phyloP scores from a whole-genome alignment of 2,888 invertebrate species.

The Hydriomena furcata region DNA sequence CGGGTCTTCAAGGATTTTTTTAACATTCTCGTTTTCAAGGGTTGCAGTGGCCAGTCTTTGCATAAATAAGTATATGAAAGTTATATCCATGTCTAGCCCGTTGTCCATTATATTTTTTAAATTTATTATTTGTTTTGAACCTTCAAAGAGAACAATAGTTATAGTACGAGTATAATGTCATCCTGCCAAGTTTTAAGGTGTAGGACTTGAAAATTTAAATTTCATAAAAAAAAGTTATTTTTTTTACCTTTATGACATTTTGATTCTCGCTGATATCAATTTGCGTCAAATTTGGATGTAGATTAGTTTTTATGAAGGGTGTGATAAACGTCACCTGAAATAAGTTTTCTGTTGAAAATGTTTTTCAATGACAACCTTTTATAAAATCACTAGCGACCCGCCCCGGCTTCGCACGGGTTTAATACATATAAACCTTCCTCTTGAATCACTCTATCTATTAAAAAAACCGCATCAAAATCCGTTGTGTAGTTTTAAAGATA shows the following conservation, averaged over 20 bases:
- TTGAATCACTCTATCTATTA: too few species aligned
- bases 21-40: slow-evolving; percentile 34
- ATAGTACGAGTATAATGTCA: too few species aligned
- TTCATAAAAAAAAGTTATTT: too few species aligned
- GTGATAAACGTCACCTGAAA: slow-evolving; percentile 45
- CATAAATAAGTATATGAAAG: slow-evolving; percentile 28
- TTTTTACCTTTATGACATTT: slow-evolving; percentile 35
- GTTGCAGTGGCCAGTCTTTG: slow-evolving; percentile 27
- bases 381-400: too few species aligned
- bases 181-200: too few species aligned
- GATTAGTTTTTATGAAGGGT: slow-evolving; percentile 38
- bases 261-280: slow-evolving; percentile 49
- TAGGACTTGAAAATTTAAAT: too few species aligned
- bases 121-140: slow-evolving; percentile 33
- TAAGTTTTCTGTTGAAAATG: too few species aligned
- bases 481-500: too few species aligned
- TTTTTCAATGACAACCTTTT: slow-evolving; percentile 48
- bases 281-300: slow-evolving; percentile 42
- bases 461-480: too few species aligned
- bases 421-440: too few species aligned
- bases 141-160: too few species aligned
- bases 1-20: slow-evolving; percentile 44
- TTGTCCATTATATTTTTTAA: slow-evolving; percentile 38
- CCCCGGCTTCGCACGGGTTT: too few species aligned
- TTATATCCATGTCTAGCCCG: slow-evolving; percentile 6